A percentile compares a stretch with the other conserved stretches of the same genome.
Conservation (phyloP, 2,797 vertebrate genomes). For the Xyrichtys novacula region DNA sequence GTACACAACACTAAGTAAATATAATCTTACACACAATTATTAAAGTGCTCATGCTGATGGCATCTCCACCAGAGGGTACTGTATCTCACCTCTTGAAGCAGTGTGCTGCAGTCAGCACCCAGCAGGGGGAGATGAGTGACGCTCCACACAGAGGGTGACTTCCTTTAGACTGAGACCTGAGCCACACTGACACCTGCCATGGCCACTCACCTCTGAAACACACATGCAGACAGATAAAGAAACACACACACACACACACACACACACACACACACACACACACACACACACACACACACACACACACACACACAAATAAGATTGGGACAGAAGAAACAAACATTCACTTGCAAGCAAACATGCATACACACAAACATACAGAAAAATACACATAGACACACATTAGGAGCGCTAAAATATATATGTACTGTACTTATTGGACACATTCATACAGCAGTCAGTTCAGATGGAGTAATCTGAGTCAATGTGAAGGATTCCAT, state of each 20-base stretch:
- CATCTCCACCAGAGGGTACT: constrained; percentile 48
- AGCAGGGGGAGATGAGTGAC: constrained; percentile 89
- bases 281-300: constrained; percentile 7
- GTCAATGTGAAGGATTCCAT: no score
- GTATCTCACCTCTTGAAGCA: constrained; percentile 90
- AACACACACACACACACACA: constrained; percentile 5
- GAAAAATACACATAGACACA: no score
- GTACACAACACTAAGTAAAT: neutral
- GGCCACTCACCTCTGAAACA: constrained; percentile 88
- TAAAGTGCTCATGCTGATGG: neutral
- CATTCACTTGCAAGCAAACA: neutral
- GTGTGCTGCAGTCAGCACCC: constrained; percentile 91
- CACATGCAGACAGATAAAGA: neutral
- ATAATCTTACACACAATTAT: neutral
- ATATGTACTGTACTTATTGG: no score
- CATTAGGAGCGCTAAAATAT: no score
- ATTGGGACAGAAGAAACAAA: no score
- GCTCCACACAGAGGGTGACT: constrained; percentile 89
- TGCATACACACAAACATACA: neutral
- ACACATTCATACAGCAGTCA: neutral
- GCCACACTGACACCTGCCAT: constrained; percentile 83
- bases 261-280: neutral
- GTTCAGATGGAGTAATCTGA: no score
- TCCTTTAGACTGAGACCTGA: constrained; percentile 86
- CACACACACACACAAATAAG: neutral